These are phyloP conservation scores for Epizoanthus stellaris DNA, from an alignment of 92 coral and sea anemone genomes.

Conservation along the genomic window DNA sequence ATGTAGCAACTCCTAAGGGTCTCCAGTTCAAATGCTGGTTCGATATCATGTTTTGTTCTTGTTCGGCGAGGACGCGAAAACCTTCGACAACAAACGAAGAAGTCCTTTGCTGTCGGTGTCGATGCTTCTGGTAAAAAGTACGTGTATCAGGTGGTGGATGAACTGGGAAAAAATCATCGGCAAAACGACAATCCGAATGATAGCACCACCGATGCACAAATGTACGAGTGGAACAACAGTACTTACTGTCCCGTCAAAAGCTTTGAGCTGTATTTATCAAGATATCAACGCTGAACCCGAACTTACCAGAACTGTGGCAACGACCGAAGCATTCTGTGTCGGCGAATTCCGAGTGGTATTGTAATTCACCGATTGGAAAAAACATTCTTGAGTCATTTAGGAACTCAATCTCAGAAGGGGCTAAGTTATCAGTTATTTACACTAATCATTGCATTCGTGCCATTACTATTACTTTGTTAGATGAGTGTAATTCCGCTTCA, in stretches of 20 bases:
- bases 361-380: slow-evolving; percentile 30
- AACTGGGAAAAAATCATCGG: slow-evolving; percentile 31
- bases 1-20: neutral
- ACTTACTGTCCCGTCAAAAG: neutral
- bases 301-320: neutral
- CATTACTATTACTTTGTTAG: no score
- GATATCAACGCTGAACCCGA: neutral
- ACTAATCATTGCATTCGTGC: no score
- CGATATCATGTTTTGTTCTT: slow-evolving; percentile 23
- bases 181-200: slow-evolving; percentile 25
- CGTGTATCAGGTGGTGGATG: slow-evolving; percentile 27
- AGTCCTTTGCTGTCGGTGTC: slow-evolving; percentile 1
- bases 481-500: no score
- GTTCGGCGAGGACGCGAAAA: slow-evolving; percentile 37
- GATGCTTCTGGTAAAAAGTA: slow-evolving; percentile 20
- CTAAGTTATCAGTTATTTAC: no score
- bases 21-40: slow-evolving; percentile 33
- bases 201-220: slow-evolving; percentile 11
- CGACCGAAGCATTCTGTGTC: neutral
- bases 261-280: slow-evolving; percentile 26
- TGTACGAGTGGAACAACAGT: slow-evolving; percentile 27
- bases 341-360: neutral
- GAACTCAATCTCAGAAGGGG: slow-evolving; percentile 11
- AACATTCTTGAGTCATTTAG: slow-evolving; percentile 10
- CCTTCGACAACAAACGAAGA: slow-evolving; percentile 4